Conservation (phyloP, 2,113 vertebrate species). For the Bucco capensis region DNA sequence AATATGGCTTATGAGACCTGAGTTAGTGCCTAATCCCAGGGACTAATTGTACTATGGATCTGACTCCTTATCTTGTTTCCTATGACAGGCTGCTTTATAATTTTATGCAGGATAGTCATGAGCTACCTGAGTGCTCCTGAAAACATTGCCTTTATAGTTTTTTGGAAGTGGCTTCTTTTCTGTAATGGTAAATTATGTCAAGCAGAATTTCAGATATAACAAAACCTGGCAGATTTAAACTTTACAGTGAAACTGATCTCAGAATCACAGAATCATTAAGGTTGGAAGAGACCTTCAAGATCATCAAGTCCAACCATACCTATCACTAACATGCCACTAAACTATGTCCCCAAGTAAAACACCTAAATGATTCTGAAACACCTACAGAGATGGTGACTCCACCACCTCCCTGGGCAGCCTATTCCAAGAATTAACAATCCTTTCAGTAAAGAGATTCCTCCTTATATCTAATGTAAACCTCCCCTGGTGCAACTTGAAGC, state of each 20-base stretch:
- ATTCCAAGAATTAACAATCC: too few species aligned
- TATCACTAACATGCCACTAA: too few species aligned
- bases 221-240: not conserved
- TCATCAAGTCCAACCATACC: too few species aligned
- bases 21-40: not conserved
- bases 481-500: too few species aligned
- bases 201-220: not conserved
- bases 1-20: not conserved
- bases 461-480: too few species aligned
- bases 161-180: not conserved
- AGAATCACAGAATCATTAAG: too few species aligned
- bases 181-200: not conserved
- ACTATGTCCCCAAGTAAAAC: too few species aligned
- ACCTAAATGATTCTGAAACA: too few species aligned
- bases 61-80: not conserved
- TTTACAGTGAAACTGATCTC: not conserved
- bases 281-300: too few species aligned
- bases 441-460: too few species aligned
- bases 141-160: not conserved
- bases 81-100: not conserved
- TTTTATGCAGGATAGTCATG: not conserved
- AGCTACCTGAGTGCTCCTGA: not conserved
- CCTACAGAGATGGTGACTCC: too few species aligned
- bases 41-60: not conserved
- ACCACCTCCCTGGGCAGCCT: too few species aligned